Conservation (phyloP, 2,113 vertebrate genomes). For the Oceanites oceanicus region DNA sequence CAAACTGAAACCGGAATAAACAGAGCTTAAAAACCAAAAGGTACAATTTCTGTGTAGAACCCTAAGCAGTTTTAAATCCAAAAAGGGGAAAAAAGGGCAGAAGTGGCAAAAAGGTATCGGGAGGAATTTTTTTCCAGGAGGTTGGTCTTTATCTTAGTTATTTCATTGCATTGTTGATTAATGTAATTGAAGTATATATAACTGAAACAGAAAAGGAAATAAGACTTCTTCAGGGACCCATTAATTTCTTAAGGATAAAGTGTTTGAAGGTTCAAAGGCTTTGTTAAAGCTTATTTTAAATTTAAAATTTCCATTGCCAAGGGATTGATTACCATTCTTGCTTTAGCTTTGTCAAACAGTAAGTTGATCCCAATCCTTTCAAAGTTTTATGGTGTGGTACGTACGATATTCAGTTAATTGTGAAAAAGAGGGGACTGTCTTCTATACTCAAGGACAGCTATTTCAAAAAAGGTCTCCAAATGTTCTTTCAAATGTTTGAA, state of each 20-base stretch:
- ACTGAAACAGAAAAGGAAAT: slow-evolving; percentile 73
- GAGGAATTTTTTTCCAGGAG: slow-evolving; percentile 11
- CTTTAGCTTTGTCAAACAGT: slow-evolving; percentile 77
- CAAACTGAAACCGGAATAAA: slow-evolving; percentile 13
- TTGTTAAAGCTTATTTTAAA: slow-evolving; percentile 83
- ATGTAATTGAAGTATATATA: slow-evolving; percentile 76
- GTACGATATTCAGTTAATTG: slow-evolving; percentile 55
- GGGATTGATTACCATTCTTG: slow-evolving; percentile 80
- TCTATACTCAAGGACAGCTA: slow-evolving; percentile 64
- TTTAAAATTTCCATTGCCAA: slow-evolving; percentile 79
- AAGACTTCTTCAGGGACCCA: slow-evolving; percentile 80
- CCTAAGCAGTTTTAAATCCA: neutral
- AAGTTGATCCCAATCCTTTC: slow-evolving; percentile 70
- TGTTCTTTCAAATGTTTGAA: slow-evolving; percentile 7
- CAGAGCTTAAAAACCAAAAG: neutral
- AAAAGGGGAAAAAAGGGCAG: neutral
- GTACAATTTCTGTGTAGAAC: neutral
- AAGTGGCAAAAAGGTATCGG: neutral
- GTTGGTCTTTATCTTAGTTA: slow-evolving; percentile 36
- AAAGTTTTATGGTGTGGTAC: slow-evolving; percentile 65
- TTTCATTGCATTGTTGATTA: slow-evolving; percentile 75
- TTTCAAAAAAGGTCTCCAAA: slow-evolving; percentile 13
- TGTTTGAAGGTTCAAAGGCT: slow-evolving; percentile 83
- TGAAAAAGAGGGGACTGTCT: slow-evolving; percentile 5
- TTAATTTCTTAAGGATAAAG: slow-evolving; percentile 84